Conservation (phyloP, 1,140 invertebrate species). For the Radopholus similis region DNA sequence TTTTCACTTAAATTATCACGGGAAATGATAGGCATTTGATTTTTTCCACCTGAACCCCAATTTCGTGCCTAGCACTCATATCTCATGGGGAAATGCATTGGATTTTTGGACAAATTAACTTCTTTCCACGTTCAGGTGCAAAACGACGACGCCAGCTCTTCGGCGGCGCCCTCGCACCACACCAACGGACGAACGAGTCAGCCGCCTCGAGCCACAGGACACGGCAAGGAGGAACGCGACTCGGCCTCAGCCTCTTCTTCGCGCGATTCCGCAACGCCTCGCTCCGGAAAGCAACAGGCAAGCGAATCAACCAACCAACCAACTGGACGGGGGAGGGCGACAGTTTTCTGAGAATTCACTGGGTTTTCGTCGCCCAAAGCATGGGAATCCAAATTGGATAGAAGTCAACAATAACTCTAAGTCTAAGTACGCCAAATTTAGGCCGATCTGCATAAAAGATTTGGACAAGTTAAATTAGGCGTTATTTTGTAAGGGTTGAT, state of each 20-base stretch:
- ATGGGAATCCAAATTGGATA: too few species aligned
- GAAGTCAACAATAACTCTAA: too few species aligned
- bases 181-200: slow-evolving; percentile 26
- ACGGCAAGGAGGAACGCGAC: slow-evolving; percentile 35
- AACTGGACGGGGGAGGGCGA: too few species aligned
- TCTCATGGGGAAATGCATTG: not conserved
- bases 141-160: slow-evolving; percentile 35
- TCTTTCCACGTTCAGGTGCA: slow-evolving; percentile 19
- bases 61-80: too few species aligned
- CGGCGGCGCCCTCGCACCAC: slow-evolving; percentile 22
- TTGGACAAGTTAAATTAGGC: too few species aligned
- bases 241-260: slow-evolving; percentile 35
- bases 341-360: too few species aligned
- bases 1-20: slow-evolving; percentile 7
- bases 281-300: slow-evolving; percentile 36
- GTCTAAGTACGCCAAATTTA: too few species aligned
- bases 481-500: too few species aligned
- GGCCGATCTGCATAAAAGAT: too few species aligned
- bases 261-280: slow-evolving; percentile 40
- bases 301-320: too few species aligned
- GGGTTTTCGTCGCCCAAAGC: too few species aligned
- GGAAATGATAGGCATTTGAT: slow-evolving; percentile 4
- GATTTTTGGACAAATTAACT: not conserved
- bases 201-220: slow-evolving; percentile 10
- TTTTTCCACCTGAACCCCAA: slow-evolving; percentile 13